Evolutionary conservation across 1,140 invertebrate species (phyloP).

Genomic region (Patella vulgata): DNA sequence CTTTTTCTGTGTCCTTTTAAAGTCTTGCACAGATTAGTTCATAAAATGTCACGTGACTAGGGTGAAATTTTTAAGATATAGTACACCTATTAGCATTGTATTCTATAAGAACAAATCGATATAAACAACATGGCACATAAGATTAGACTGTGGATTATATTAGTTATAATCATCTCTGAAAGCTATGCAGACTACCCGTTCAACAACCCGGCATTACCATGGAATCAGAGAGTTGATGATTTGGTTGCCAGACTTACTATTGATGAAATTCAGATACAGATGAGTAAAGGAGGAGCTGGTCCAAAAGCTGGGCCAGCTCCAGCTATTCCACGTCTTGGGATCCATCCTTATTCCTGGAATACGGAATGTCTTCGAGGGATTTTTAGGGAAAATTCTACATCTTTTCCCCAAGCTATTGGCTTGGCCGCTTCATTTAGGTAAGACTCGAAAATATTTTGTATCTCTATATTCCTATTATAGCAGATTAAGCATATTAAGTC

Average conservation of each 20-base stretch:
- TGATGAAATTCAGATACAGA: conserved; percentile 56
- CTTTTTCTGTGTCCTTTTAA: too few species aligned
- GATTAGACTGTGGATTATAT: too few species aligned
- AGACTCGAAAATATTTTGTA: too few species aligned
- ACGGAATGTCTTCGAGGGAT: conserved; percentile 62
- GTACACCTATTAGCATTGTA: too few species aligned
- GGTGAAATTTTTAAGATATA: too few species aligned
- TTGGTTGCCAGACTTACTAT: conserved; percentile 53
- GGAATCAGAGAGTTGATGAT: conserved; percentile 59
- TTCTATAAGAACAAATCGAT: too few species aligned
- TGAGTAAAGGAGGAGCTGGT: conserved; percentile 56
- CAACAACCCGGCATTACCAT: conserved; percentile 49
- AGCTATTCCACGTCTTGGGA: conserved; percentile 52
- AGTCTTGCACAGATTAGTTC: too few species aligned
- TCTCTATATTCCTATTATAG: too few species aligned
- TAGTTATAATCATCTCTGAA: too few species aligned
- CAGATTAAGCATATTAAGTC: too few species aligned
- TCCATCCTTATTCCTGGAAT: conserved; percentile 60
- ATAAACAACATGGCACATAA: too few species aligned
- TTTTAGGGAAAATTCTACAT: conserved; percentile 51
- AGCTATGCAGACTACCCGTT: conserved; percentile 55
- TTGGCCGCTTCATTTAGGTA: conserved; percentile 45
- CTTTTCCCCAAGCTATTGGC: conserved; percentile 59
- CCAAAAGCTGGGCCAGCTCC: conserved; percentile 56
- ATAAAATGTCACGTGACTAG: too few species aligned